Evolutionary conservation across 2,888 invertebrate genomes (phyloP).

Genomic region (Pseudeuparius sepicola): DNA sequence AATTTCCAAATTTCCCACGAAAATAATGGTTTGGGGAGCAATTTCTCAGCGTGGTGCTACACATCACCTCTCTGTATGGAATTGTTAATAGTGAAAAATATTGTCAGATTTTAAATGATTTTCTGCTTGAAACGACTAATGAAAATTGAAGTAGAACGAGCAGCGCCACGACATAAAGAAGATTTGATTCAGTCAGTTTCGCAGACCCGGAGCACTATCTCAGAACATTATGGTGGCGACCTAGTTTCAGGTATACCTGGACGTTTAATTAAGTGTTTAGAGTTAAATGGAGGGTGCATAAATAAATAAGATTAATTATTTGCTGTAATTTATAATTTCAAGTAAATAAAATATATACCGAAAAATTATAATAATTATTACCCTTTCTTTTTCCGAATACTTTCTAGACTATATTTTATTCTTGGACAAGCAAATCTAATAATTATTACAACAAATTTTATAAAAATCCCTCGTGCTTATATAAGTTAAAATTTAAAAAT

Average conservation of each 20-base stretch:
- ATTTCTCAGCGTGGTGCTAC: conserved; percentile 14
- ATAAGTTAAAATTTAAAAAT: no score
- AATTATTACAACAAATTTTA: no score
- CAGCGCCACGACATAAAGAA: no score
- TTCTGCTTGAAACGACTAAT: conserved; percentile 9
- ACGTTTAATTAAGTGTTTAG: conserved; percentile 2
- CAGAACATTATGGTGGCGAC: conserved; percentile 1
- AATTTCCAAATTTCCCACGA: conserved; percentile 8
- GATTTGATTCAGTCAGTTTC: no score
- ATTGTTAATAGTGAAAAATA: conserved; percentile 3
- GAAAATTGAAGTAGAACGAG: no score
- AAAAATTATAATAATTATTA: conserved; percentile 1
- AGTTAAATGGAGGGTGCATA: conserved; percentile 2
- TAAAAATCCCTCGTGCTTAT: no score
- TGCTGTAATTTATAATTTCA: not conserved
- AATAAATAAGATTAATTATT: conserved; percentile 2
- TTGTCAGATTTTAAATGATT: conserved; percentile 9
- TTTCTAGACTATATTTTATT: conserved; percentile 1
- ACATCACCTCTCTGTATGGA: conserved; percentile 11
- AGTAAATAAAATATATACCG: conserved; percentile 1
- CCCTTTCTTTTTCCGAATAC: not conserved
- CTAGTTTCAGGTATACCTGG: conserved; percentile 2
- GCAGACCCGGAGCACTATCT: conserved; percentile 9
- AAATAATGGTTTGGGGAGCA: conserved; percentile 22
- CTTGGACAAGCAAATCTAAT: no score